Evolutionary conservation across 92 coral and sea anemone genomes (phyloP).

Genomic region (Heteractis magnifica): DNA sequence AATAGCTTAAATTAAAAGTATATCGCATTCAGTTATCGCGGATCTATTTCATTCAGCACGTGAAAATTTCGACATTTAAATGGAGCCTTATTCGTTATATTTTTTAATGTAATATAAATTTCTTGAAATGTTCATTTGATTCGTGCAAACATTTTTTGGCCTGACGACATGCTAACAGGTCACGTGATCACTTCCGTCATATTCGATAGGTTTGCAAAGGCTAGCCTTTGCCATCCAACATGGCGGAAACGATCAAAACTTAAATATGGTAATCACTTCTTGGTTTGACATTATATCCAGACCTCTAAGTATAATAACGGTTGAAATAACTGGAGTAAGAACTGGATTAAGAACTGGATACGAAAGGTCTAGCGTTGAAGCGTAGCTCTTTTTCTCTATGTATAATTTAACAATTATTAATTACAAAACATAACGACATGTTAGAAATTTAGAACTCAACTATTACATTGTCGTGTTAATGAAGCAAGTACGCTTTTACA

Average conservation of each 20-base stretch:
- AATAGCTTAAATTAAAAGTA: background rate
- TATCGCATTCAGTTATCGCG: too few species aligned
- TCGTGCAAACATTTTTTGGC: background rate
- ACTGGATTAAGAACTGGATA: background rate
- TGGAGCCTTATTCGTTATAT: background rate
- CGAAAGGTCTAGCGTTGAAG: background rate
- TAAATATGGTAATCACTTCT: too few species aligned
- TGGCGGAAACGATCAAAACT: background rate
- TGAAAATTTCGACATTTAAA: background rate
- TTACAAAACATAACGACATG: background rate
- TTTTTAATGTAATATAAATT: background rate
- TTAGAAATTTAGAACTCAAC: background rate
- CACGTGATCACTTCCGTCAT: slow-evolving; percentile 3
- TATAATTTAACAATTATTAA: background rate
- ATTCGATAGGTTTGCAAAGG: background rate
- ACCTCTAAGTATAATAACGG: background rate
- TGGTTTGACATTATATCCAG: background rate
- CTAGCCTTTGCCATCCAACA: background rate
- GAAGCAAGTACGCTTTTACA: background rate
- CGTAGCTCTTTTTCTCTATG: background rate
- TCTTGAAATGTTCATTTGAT: background rate
- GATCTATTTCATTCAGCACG: too few species aligned
- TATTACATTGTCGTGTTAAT: background rate
- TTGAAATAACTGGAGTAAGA: background rate
- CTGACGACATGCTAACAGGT: background rate